Evolutionary conservation across 1,140 invertebrate species (phyloP).

Genomic region (Brachionus calyciflorus): DNA sequence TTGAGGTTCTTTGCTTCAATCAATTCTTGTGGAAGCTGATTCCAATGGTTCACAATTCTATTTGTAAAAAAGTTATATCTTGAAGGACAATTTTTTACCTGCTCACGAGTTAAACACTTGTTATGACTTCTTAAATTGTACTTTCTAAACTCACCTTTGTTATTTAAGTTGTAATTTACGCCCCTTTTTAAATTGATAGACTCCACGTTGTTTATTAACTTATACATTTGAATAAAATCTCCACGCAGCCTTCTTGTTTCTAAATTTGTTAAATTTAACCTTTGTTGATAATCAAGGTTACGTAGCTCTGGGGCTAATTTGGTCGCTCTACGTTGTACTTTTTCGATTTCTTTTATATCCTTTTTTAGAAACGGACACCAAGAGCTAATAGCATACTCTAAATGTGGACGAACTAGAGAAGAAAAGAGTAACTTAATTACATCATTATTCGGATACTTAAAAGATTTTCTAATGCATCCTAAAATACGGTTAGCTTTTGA

Average conservation of each 20-base stretch:
- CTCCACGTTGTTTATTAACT: background rate
- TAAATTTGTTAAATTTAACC: background rate
- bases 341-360: background rate
- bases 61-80: too few relatives aligned
- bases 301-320: background rate
- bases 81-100: too few relatives aligned
- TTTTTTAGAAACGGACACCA: background rate
- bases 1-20: too few relatives aligned
- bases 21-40: too few relatives aligned
- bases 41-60: too few relatives aligned
- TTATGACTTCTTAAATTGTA: too few relatives aligned
- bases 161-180: background rate
- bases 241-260: background rate
- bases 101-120: too few relatives aligned
- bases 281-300: background rate
- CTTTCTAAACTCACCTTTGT: too few relatives aligned
- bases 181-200: background rate
- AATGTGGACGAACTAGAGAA: background rate
- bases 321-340: constrained; percentile 2
- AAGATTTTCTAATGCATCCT: background rate
- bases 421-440: background rate
- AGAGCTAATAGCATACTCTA: background rate
- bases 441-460: background rate
- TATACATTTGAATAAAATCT: background rate
- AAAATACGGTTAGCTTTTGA: background rate